Percentiles rank a stretch among this genome's conserved stretches.
phyloP scores from a whole-genome alignment of 2,113 vertebrate genomes.

The Pontoporia blainvillei region DNA sequence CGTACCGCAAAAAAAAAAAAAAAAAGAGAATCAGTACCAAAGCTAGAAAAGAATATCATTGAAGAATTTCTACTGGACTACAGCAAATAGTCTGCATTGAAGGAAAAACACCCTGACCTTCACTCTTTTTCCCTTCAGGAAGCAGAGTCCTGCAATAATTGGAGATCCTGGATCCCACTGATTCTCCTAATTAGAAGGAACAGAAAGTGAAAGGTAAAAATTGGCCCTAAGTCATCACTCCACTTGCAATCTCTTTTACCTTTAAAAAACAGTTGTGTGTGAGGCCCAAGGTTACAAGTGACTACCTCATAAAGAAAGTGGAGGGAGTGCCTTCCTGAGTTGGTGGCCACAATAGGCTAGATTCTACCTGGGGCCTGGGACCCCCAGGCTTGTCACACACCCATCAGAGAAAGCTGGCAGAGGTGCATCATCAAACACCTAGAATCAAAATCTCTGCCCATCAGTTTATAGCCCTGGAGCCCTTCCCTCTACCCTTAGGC shows the following conservation, averaged over 20 bases:
- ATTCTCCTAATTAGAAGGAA: not conserved
- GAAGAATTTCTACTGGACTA: not conserved
- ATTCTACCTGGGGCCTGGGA: not conserved
- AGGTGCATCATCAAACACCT: not conserved
- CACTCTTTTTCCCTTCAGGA: not conserved
- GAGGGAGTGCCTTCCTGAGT: not conserved
- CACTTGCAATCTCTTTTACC: not conserved
- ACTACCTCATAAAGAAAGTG: not conserved
- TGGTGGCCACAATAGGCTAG: not conserved
- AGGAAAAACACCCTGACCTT: not conserved
- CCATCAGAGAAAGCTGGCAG: not conserved
- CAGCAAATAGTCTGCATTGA: not conserved
- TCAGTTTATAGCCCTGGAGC: not conserved
- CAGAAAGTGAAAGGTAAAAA: not conserved
- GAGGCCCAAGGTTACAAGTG: not conserved
- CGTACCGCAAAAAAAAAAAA: too few species aligned
- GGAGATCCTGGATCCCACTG: not conserved
- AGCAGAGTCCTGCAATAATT: not conserved
- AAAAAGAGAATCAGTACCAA: not conserved
- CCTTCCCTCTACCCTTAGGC: not conserved
- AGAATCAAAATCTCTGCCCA: not conserved
- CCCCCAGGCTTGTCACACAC: not conserved
- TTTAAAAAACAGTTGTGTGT: not conserved
- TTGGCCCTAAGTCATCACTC: not conserved
- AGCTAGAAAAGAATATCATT: not conserved